Base-by-base conservation (phyloP, 2,113 vertebrate species). In the Alaudala cheleensis region DNA sequence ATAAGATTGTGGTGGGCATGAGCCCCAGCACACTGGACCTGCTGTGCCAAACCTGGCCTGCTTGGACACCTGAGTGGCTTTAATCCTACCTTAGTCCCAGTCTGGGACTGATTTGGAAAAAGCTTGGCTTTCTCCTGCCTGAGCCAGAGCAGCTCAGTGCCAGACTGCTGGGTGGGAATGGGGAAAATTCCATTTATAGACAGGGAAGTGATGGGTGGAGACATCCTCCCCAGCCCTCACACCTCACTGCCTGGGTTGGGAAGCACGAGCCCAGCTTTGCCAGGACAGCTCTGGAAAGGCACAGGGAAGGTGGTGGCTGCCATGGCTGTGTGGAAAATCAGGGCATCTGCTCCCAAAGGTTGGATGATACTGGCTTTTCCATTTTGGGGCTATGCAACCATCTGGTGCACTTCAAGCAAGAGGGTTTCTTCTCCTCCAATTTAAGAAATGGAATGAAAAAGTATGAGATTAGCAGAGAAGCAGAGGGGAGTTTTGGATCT, bases 361-460 rank as follows among this genome's bases (percentile, higher is more conserved):
- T 92, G 72, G 67, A 77, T 78, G 88, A 62, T 8, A 45, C 2
- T 4, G 1, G 51, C 64, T 93, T 92, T 90, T 88, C 87, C 82
- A 86, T 96, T 92, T 72, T 44, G 79, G 90, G 50, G 85, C 69
- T 67, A 33, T 25, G 56, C 51, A 90, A 25, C 87, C 91, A 95
- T 95, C 90, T 92, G 94, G 81, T 14, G 29, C 31, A 10, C 39
- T 88, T 89, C 12, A 31, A 85, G 37, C 0, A 0, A 58, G 23
- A 86, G 76, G 60, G 51, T 78, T 96, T 73, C 93, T 85, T 91
- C 93, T 80, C 81, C 84, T 92, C 79, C 90, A 93, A 24, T 81
- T 83, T 66, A 53, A 78, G 81, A 86, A 86, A 66, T 1, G 6
- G 42, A 77, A 92, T 16, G 47, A 34, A 61, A 47, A 92, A 64